Percentiles rank a stretch among this genome's conserved stretches.
These are phyloP conservation scores for Archilochus colubris DNA, from an alignment of 2,113 vertebrate genomes.

Conservation along the genomic window DNA sequence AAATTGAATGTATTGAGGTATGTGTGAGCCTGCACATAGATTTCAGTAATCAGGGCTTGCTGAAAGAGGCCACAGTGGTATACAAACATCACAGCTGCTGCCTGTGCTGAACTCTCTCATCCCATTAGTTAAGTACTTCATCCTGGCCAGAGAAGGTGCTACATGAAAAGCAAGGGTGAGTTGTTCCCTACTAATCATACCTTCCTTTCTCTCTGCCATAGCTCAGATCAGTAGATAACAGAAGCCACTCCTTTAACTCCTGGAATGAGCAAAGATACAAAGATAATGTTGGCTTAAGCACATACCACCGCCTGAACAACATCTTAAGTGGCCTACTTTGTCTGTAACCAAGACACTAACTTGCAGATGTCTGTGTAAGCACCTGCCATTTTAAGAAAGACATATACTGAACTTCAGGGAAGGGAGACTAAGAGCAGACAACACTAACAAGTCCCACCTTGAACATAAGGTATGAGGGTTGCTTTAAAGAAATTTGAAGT, in stretches of 20 bases:
- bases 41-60: background rate
- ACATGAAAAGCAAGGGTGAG: background rate
- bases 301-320: background rate
- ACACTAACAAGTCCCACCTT: background rate
- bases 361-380: background rate
- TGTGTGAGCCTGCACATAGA: background rate
- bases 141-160: background rate
- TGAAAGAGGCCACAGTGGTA: accelerated
- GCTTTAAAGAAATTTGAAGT: background rate
- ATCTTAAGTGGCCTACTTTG: background rate
- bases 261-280: background rate
- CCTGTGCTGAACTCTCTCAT: background rate
- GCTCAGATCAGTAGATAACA: background rate
- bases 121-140: background rate
- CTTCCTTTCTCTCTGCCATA: background rate
- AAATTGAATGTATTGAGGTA: background rate
- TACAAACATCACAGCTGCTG: accelerated
- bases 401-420: too few species aligned
- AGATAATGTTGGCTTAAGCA: background rate
- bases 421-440: background rate
- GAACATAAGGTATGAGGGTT: background rate
- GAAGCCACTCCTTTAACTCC: background rate
- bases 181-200: background rate
- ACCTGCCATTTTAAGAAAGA: background rate
- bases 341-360: background rate